These are phyloP conservation scores for Cairina moschata DNA, from an alignment of 2,113 vertebrate species.

Conservation along the genomic window DNA sequence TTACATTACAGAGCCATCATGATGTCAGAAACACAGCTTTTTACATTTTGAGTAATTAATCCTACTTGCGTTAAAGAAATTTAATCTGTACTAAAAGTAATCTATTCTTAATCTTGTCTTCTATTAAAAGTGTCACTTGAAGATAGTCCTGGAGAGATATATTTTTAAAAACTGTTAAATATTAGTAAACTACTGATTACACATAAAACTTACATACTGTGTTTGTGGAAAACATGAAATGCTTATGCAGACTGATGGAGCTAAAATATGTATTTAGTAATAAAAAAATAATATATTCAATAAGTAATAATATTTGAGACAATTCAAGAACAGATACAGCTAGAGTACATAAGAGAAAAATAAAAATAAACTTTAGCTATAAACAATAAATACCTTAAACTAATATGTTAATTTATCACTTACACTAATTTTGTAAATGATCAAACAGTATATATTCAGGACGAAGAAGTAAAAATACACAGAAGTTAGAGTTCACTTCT, in stretches of 20 bases:
- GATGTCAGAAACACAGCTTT: neutral
- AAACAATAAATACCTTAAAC: neutral
- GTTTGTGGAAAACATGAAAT: neutral
- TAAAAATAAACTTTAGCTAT: neutral
- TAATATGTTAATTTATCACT: neutral
- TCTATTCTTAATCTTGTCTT: neutral
- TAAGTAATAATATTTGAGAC: neutral
- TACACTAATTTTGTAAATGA: neutral
- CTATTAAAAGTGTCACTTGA: neutral
- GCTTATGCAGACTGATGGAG: neutral
- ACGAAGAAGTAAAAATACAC: neutral
- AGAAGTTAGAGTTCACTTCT: neutral
- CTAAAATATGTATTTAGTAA: neutral
- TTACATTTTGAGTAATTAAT: neutral
- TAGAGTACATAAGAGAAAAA: neutral
- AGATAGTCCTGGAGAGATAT: neutral
- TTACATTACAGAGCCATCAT: neutral
- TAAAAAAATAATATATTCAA: neutral
- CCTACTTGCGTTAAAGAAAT: neutral
- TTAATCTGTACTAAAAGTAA: neutral
- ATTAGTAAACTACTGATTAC: neutral
- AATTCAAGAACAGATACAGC: neutral
- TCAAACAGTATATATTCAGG: neutral
- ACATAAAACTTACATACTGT: neutral
- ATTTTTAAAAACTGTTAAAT: too few relatives aligned